Evolutionary conservation across 2,113 vertebrate species (phyloP), one percentile per base, ranked within the genome.

Genomic region (Osmerus eperlanus): DNA sequence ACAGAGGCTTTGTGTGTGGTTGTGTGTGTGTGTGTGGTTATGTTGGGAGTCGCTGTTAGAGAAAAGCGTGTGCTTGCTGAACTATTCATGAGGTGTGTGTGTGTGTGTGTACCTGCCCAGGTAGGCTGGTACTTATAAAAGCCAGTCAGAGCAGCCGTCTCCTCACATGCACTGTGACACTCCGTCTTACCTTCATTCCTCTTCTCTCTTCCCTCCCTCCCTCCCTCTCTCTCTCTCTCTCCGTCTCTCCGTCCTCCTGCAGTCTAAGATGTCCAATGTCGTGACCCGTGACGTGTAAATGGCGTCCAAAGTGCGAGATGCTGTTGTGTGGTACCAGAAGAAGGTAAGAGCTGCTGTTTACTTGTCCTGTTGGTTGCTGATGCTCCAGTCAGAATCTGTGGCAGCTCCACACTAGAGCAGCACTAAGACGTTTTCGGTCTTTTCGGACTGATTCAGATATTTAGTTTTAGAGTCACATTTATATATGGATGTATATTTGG

Each of bases 301-400:
- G 97, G 97, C 97, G 92, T 98, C 96, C 92, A 98, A 93, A 95
- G 96, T 99, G 82, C 96, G 96, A 90, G 97, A 99, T 97, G 97
- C 97, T 86, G 97, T 99, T 92, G 95, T 98, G 86, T 98, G 97
- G 97, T 98, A 98, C 94, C 97, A 99, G 91, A 99, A 98, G 88
- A 99, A 99, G 96, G 97, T 99, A 94, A 96, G 96, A 76, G 13
- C 13, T 6, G n/a, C 5, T 36, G 32, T 36, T 36, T 36, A 36
- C 32, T 36, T 36, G 32, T 36, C 32, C 32, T 36, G 32, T 36
- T 36, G 32, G 32, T 36, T 7, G 32, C 32, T 36, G 32, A 36
- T 4, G 32, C 32, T 36, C 32, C 3, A 6, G 32, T 6, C 32
- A 36, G 4, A 36, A 36, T 6, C 32, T 36, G 32, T 36, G 32